Evolutionary conservation across 1,140 invertebrate genomes (phyloP), one percentile per base, ranked within the genome.

Genomic region (Cherax quadricarinatus): DNA sequence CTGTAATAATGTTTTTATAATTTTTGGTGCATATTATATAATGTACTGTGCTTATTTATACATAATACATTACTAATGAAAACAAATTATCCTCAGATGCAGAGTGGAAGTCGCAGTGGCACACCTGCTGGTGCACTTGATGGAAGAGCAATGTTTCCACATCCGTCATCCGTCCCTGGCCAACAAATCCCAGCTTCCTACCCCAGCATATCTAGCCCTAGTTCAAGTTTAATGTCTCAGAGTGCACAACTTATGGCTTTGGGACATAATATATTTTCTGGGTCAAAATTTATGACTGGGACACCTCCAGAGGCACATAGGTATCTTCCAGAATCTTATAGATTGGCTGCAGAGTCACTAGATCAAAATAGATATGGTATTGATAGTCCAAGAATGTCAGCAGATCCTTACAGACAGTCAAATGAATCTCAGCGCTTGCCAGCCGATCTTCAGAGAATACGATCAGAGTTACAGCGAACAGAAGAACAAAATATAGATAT

Each of bases 251-350:
- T 92, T 41, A 92, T 92, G 91, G 91, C 91, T 51, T 49, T 93
- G 70, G 92, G 92, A 75, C 92, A 93, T 83, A 93, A 87, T 79
- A 89, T 93, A 79, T 93, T 93, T 66, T 53, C 92, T 48, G 92
- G 92, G 60, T 87, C 92, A 82, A 93, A 93, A 53, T 93, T 90
- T 30, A 87, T 93, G 92, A 78, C 88, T 79, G 84, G 88, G 80
- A 80, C 88, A 60, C 92, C 92, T 78, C 92, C 92, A 53, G 92
- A 93, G 80, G 92, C 92, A 41, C 92, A 93, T 24, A 90, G 92
- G 85, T 93, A 93, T 88, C 82, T 93, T 80, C 88, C 92, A 83
- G 92, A 93, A 41, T 73, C 88, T 14, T 93, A 93, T 78, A 89
- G 92, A 60, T 82, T 93, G 53, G 84, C 92, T 83, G 83, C 92